These are phyloP conservation scores for Ctenosaura bakeri DNA, from an alignment of 2,797 vertebrate species.

Conservation along the genomic window DNA sequence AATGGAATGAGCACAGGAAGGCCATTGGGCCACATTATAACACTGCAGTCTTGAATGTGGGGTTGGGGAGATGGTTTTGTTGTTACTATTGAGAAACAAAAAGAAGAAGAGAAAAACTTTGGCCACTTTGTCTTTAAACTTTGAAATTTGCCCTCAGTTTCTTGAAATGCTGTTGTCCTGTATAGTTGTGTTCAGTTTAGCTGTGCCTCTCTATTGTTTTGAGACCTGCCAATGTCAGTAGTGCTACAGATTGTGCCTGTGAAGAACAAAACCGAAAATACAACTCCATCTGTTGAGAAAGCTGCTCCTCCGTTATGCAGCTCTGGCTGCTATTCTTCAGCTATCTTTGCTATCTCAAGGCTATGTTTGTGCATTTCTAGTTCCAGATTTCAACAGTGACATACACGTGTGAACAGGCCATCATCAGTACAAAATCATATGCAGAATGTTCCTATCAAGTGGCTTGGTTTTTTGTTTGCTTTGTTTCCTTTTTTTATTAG, in stretches of 20 bases:
- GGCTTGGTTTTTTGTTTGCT: background rate
- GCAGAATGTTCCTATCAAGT: background rate
- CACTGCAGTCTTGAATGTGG: background rate
- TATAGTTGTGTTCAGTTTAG: background rate
- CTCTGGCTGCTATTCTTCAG: background rate
- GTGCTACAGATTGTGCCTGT: background rate
- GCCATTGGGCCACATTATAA: background rate
- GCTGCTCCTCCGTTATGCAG: background rate
- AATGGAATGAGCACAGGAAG: background rate
- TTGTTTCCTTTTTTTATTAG: background rate
- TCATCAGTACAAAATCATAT: background rate
- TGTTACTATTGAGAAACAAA: background rate
- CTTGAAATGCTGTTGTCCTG: background rate
- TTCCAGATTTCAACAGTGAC: background rate
- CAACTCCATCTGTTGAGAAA: background rate
- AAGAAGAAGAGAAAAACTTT: background rate
- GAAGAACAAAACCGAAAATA: background rate
- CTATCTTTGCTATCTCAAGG: background rate
- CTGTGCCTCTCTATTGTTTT: background rate
- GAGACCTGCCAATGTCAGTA: background rate
- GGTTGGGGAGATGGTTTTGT: background rate
- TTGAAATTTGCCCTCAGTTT: background rate
- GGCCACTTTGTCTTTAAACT: no score
- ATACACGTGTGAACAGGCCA: background rate
- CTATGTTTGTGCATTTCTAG: background rate